Conservation (phyloP, 2,888 invertebrate genomes). For the Nycteola revayana region DNA sequence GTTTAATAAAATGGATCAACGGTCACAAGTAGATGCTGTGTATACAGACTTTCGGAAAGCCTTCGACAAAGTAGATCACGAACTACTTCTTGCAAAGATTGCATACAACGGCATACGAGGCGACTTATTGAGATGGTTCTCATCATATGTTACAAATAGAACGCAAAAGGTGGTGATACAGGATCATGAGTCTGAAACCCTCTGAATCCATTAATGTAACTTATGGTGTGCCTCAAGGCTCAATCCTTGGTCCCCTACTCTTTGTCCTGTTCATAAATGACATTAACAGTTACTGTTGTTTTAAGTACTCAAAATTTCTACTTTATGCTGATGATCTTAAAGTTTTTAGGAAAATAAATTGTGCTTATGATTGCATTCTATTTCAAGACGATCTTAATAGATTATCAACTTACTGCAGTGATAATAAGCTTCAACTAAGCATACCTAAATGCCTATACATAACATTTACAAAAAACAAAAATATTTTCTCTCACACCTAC, state of each 20-base stretch:
- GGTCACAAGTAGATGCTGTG: no score
- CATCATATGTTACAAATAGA: no score
- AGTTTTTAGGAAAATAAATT: background rate
- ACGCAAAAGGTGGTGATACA: no score
- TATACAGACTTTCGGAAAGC: no score
- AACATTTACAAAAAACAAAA: background rate
- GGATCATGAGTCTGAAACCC: no score
- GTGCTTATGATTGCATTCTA: background rate
- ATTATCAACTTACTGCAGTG: background rate
- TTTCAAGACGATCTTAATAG: slow-evolving; percentile 1
- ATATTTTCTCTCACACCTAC: no score
- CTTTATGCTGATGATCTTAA: slow-evolving; percentile 1
- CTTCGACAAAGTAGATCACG: no score
- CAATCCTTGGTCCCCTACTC: background rate
- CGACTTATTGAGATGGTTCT: no score
- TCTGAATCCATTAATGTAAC: no score
- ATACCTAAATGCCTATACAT: slow-evolving; percentile 1
- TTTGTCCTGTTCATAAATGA: background rate
- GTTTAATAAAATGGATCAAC: no score
- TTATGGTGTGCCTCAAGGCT: background rate
- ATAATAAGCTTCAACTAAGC: background rate
- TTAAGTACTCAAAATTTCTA: background rate
- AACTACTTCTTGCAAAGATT: no score
- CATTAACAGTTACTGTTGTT: background rate
- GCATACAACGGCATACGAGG: no score